Conservation (phyloP, 2,888 invertebrate species). For the Mayetiola destructor region DNA sequence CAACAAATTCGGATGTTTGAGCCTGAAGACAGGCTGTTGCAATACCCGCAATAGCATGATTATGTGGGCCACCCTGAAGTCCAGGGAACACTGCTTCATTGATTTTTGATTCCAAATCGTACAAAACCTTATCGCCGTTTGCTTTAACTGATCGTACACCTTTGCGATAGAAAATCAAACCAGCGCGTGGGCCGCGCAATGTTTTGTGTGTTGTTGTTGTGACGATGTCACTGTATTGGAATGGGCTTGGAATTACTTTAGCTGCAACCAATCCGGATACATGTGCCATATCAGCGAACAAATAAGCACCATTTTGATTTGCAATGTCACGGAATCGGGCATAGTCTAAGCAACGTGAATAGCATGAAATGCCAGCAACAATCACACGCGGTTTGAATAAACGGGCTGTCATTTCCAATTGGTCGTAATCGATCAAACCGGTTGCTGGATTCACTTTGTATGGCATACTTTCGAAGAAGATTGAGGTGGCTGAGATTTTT, state of each 20-base stretch:
- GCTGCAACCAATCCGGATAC: slow-evolving; percentile 85
- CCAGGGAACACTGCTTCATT: slow-evolving; percentile 54
- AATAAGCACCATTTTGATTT: slow-evolving; percentile 67
- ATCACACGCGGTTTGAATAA: slow-evolving; percentile 86
- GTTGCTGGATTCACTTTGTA: slow-evolving; percentile 73
- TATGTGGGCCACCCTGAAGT: slow-evolving; percentile 95
- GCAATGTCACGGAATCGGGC: slow-evolving; percentile 72
- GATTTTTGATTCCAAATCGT: slow-evolving; percentile 76
- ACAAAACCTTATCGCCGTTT: slow-evolving; percentile 71
- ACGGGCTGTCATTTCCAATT: slow-evolving; percentile 62
- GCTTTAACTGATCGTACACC: slow-evolving; percentile 65
- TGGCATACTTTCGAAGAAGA: slow-evolving; percentile 97
- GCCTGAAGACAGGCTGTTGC: slow-evolving; percentile 91
- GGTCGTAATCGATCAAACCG: slow-evolving; percentile 87
- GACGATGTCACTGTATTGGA: slow-evolving; percentile 81
- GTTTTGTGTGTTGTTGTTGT: slow-evolving; percentile 94
- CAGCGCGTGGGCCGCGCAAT: slow-evolving; percentile 73
- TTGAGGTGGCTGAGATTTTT: slow-evolving; percentile 90
- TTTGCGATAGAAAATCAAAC: slow-evolving; percentile 84
- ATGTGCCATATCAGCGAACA: slow-evolving; percentile 95
- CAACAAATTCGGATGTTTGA: slow-evolving; percentile 59
- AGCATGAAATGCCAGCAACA: slow-evolving; percentile 88
- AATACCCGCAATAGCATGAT: slow-evolving; percentile 89
- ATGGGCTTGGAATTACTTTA: slow-evolving; percentile 75
- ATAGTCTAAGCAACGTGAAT: slow-evolving; percentile 85